These are phyloP conservation scores for Probosciger aterrimus DNA, from an alignment of 2,113 vertebrate species.

Conservation along the genomic window DNA sequence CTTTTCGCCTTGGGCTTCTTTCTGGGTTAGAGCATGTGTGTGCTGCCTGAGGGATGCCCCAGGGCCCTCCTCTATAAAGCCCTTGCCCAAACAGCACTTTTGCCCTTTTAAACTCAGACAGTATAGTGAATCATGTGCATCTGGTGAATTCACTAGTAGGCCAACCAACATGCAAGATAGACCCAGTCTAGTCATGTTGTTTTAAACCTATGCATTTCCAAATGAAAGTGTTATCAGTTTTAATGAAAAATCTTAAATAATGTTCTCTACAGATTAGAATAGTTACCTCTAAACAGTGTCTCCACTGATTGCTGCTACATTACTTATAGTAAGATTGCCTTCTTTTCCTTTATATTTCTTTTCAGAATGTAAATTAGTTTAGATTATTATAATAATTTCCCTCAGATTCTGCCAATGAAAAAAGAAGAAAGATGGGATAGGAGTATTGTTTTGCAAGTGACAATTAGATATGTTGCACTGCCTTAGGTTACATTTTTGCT, in stretches of 20 bases:
- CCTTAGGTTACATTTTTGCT: conserved; percentile 34
- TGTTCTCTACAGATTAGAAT: background rate
- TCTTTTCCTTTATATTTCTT: background rate
- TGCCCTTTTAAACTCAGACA: background rate
- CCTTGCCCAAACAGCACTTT: background rate
- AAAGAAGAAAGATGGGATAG: background rate
- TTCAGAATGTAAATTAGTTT: conserved; percentile 9
- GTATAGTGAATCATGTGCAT: background rate
- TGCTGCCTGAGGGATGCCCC: background rate
- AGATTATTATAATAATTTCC: background rate
- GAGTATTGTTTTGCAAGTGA: background rate
- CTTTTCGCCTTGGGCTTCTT: background rate
- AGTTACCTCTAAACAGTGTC: background rate
- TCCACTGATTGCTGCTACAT: background rate
- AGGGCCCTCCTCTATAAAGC: background rate
- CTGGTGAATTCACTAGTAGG: background rate
- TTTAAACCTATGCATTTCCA: background rate
- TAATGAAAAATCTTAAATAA: background rate
- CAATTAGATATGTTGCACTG: background rate
- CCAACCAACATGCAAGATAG: background rate
- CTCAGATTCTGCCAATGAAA: background rate
- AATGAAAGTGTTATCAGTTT: background rate
- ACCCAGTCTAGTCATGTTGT: background rate
- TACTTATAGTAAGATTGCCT: background rate
- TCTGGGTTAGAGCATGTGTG: background rate